Conservation (phyloP, 2,113 vertebrate genomes). For the Oreocharis arfaki region DNA sequence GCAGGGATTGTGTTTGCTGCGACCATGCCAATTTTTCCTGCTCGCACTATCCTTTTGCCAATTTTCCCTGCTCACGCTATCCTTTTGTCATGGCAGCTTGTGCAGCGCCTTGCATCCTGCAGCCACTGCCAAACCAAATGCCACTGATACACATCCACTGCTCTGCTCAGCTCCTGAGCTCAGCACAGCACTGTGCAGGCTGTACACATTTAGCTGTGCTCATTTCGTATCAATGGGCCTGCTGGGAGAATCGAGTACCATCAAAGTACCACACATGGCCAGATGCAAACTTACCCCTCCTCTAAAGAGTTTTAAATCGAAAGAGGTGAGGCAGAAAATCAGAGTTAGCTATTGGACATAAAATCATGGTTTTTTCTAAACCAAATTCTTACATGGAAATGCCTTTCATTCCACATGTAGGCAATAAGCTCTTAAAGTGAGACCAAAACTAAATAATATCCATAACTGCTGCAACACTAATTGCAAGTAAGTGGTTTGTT, state of each 20-base stretch:
- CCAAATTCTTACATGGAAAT: background rate
- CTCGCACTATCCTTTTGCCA: background rate
- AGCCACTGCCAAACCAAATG: background rate
- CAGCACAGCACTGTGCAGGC: background rate
- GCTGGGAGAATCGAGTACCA: background rate
- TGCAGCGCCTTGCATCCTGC: background rate
- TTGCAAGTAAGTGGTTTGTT: background rate
- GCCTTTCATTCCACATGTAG: background rate
- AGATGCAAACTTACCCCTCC: background rate
- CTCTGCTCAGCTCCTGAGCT: background rate
- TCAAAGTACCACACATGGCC: background rate
- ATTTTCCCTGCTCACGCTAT: background rate
- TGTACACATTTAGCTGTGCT: background rate
- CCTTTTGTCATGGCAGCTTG: background rate
- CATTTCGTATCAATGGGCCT: background rate
- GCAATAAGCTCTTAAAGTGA: background rate
- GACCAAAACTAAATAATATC: background rate
- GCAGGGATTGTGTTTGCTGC: background rate
- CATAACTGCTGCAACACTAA: background rate
- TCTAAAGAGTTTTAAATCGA: background rate
- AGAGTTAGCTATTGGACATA: background rate
- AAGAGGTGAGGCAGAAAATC: background rate
- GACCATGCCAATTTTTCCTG: background rate
- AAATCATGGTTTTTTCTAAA: fast-evolving
- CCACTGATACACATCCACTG: background rate